Percentiles rank a stretch among this genome's conserved stretches.
These are phyloP conservation scores for Uria aalge DNA, from an alignment of 2,113 vertebrate species.

Conservation along the genomic window DNA sequence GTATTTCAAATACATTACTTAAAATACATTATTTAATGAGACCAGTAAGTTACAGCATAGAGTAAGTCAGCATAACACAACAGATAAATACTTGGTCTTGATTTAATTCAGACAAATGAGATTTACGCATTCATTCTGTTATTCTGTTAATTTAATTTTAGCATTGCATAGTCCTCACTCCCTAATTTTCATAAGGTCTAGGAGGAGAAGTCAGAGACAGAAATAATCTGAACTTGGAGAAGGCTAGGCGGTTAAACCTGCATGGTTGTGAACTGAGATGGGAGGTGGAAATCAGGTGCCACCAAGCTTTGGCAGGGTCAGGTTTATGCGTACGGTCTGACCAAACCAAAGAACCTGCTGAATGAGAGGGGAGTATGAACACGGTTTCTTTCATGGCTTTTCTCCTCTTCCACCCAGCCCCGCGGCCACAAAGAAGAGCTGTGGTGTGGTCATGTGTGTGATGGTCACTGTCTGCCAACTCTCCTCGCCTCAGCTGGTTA, in stretches of 20 bases:
- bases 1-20: background rate
- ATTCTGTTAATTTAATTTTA: background rate
- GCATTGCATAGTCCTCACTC: background rate
- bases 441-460: conserved; percentile 38
- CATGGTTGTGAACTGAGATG: background rate
- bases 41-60: background rate
- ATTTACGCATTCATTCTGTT: background rate
- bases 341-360: background rate
- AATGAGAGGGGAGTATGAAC: background rate
- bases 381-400: background rate
- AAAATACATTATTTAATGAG: background rate
- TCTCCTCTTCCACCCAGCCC: conserved; percentile 31
- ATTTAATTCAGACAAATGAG: background rate
- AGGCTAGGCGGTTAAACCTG: background rate
- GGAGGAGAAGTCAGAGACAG: background rate
- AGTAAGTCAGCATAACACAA: background rate
- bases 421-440: conserved; percentile 71
- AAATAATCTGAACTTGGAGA: background rate
- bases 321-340: background rate
- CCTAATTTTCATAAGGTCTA: background rate
- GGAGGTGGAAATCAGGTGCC: background rate
- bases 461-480: conserved; percentile 66
- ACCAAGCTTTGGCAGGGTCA: background rate
- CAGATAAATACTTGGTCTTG: background rate
- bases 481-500: conserved; percentile 75